Conservation (phyloP, 2,113 vertebrate genomes). For the Junco hyemalis region DNA sequence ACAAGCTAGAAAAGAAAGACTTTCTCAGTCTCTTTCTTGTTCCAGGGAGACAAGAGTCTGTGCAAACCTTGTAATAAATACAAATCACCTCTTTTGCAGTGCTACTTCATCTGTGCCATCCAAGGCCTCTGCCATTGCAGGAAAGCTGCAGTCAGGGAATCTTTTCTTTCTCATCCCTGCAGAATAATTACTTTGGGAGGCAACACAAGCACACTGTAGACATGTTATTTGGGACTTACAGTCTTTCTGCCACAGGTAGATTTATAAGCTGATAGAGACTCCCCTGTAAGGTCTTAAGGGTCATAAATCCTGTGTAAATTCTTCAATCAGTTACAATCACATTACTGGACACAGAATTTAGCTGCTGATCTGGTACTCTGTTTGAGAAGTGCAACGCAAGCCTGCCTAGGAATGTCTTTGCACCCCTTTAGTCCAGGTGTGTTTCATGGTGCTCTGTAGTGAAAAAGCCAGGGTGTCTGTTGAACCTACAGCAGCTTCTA, state of each 20-base stretch:
- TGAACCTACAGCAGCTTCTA: background rate
- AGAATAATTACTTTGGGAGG: background rate
- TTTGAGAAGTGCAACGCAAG: background rate
- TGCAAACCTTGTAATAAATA: slow-evolving; percentile 24
- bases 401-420: background rate
- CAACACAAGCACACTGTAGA: background rate
- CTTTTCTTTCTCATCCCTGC: background rate
- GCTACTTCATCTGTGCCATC: background rate
- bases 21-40: background rate
- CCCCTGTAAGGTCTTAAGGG: background rate
- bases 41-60: background rate
- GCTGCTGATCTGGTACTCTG: background rate
- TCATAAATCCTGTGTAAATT: background rate
- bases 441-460: background rate
- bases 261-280: background rate
- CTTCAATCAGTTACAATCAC: background rate
- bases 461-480: background rate
- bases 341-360: background rate
- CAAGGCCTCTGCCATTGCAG: background rate
- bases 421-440: background rate
- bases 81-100: background rate
- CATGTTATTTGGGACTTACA: background rate
- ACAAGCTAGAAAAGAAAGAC: background rate
- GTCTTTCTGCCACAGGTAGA: background rate
- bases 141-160: background rate